Conservation (phyloP, 2,797 vertebrate genomes). For the Peromyscus eremicus region DNA sequence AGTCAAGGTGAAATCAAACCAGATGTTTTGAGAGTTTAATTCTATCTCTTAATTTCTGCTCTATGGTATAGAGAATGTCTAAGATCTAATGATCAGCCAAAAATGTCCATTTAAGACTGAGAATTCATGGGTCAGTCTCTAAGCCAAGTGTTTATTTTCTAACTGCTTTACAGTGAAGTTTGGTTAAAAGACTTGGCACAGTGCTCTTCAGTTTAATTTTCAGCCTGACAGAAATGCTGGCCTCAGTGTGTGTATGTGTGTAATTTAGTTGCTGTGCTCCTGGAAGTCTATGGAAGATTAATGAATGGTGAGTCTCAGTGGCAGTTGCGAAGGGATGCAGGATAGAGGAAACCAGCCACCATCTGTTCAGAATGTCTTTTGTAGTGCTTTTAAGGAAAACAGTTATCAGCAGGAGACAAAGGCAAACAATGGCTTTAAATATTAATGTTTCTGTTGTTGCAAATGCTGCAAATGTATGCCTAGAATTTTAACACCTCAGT, state of each 20-base stretch:
- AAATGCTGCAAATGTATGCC: constrained; percentile 79
- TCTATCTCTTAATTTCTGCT: constrained; percentile 76
- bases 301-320: constrained; percentile 96
- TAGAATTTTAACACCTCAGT: constrained; percentile 48
- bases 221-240: constrained; percentile 95
- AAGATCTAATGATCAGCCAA: constrained; percentile 90
- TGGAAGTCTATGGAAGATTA: constrained; percentile 99
- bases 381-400: constrained; percentile 96
- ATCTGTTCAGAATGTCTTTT: constrained; percentile 97
- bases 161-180: constrained; percentile 93
- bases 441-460: constrained; percentile 88
- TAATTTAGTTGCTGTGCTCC: constrained; percentile 97
- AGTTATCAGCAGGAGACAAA: constrained; percentile 94
- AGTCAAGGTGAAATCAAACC: constrained; percentile 88
- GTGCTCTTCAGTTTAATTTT: constrained; percentile 93
- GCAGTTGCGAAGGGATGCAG: constrained; percentile 97
- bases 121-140: constrained; percentile 89
- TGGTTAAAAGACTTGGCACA: constrained; percentile 91
- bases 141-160: constrained; percentile 92
- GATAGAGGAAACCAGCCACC: constrained; percentile 95
- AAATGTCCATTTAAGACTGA: constrained; percentile 85
- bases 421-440: constrained; percentile 88
- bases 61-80: constrained; percentile 85
- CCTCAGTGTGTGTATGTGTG: constrained; percentile 90
- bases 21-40: constrained; percentile 88